Conservation (phyloP, 23 tunicate species). For the Clavelina lepadiformis region DNA sequence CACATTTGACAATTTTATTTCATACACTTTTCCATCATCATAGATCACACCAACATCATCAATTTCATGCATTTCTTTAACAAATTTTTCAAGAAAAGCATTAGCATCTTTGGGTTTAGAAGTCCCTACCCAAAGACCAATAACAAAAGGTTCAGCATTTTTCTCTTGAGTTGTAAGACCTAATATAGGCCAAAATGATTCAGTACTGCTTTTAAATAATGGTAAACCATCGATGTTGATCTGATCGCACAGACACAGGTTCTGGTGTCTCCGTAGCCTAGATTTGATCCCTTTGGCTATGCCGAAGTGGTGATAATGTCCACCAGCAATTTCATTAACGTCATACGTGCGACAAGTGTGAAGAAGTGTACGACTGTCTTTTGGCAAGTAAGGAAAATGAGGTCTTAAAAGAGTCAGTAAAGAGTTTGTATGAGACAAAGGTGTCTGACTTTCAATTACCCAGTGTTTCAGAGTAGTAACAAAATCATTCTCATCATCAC, state of each 20-base stretch:
- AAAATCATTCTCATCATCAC: no score
- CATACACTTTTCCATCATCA: neutral
- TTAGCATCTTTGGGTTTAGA: conserved; percentile 18
- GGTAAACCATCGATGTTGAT: conserved; percentile 49
- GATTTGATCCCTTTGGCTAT: conserved; percentile 7
- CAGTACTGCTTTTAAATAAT: conserved; percentile 22
- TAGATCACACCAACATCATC: conserved; percentile 12
- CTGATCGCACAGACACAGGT: neutral
- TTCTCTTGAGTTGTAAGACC: conserved; percentile 2
- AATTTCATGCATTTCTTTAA: conserved; percentile 24
- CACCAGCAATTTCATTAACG: conserved; percentile 15
- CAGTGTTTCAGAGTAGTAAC: no score
- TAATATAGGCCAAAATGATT: conserved; percentile 38
- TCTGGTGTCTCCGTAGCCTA: neutral
- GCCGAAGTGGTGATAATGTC: neutral
- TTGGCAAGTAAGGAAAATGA: neutral
- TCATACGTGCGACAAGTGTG: neutral
- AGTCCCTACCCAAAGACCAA: conserved; percentile 1
- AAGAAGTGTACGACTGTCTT: conserved; percentile 19
- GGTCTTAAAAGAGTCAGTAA: conserved; percentile 5
- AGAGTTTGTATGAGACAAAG: neutral
- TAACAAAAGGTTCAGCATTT: conserved; percentile 1
- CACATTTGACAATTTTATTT: conserved; percentile 8
- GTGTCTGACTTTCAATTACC: neutral
- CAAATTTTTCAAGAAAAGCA: conserved; percentile 10